These are phyloP conservation scores for Rhinoraja longicauda DNA, from an alignment of 2,797 vertebrate genomes.

Conservation along the genomic window DNA sequence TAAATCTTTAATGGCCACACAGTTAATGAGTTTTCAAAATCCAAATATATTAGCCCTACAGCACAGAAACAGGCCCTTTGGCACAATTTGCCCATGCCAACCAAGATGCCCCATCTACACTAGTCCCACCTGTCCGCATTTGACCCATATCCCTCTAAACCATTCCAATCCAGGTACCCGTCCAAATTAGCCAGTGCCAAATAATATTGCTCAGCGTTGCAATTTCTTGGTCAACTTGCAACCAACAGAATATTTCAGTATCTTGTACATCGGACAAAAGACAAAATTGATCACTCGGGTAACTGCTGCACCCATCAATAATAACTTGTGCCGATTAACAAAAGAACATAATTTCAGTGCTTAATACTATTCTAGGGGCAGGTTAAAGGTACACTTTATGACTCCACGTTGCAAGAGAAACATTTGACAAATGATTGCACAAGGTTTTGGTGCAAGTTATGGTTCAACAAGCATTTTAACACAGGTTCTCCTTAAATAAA, in stretches of 20 bases:
- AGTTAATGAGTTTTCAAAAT: neutral
- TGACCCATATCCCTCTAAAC: no score
- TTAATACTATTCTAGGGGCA: neutral
- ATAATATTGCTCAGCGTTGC: no score
- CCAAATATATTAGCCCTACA: no score
- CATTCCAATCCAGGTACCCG: no score
- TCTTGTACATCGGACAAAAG: neutral
- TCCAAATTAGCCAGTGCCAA: no score
- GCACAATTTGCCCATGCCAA: no score
- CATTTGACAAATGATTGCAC: neutral
- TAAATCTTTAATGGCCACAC: neutral
- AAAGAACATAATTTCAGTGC: neutral
- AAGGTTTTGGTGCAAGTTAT: neutral
- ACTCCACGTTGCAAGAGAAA: neutral
- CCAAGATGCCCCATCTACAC: no score
- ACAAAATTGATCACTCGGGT: neutral
- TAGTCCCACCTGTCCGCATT: no score
- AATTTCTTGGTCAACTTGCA: neutral
- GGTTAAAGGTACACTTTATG: slow-evolving; percentile 32
- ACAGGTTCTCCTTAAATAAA: neutral
- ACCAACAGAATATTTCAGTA: neutral
- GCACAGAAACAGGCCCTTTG: no score
- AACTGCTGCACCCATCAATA: neutral
- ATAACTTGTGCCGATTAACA: neutral
- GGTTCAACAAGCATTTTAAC: neutral